Base-by-base conservation (phyloP, 2,797 vertebrate genomes). In the Lepilemur septentrionalis region DNA sequence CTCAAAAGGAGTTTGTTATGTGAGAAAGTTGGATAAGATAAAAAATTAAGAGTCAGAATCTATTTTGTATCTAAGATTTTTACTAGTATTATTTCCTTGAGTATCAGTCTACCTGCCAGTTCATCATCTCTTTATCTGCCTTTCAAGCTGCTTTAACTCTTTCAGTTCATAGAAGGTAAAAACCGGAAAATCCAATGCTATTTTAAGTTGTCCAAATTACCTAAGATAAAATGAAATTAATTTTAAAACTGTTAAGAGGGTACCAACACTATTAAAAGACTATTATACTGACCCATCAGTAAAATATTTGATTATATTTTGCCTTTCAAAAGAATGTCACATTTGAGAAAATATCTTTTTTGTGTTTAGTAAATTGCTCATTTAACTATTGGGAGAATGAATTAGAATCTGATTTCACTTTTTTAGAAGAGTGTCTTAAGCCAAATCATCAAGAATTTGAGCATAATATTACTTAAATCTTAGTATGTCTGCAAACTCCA, bases 181-280 rank as follows among this genome's bases (percentile, higher is more conserved):
- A 65, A 59, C 41, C 30, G 50, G 55, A 35, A 92, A 70, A 89
- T 89, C 48, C 11, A 80, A 0, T 30, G 30, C 81, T 78, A 4
- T 85, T 81, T 81, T 23, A 69, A 92, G n/a, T 85, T 92, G 55
- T 92, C 63, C 67, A 46, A 57, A 28, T 96, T 82, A 84, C n/a
- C 35, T 76, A 92, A 96, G 52, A 41, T 41, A 73, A 89, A 86
- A 82, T 75, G n/a, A 89, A 88, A 55, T 80, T 35, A 70, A 17
- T 65, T 35, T 79, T 94, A 63, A 91, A 88, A 88, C 41, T 35
- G 5, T 57, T 67, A 82, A 70, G 32, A 69, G 63, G 76, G 52
- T 80, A 73, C 65, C 35, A 79, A 25, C 30, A 81, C 38, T 80
- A 43, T 75, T 67, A 80, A 82, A 22, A 86, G 55, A 93, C 20